These are phyloP conservation scores for Oedothorax gibbosus DNA, from an alignment of 1,140 invertebrate species.

Conservation along the genomic window DNA sequence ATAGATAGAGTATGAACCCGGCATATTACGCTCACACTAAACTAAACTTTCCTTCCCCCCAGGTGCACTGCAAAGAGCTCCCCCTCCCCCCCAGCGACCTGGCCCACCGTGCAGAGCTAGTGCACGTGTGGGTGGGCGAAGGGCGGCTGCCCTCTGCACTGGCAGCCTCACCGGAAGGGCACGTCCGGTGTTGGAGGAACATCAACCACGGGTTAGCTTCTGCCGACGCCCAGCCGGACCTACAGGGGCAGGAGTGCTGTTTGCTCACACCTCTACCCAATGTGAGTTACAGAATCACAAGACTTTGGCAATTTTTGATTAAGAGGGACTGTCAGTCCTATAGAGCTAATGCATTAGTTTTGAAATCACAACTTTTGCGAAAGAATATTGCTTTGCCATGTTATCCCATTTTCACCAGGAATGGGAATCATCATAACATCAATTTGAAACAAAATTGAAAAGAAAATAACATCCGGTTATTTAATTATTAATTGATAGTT, in stretches of 20 bases:
- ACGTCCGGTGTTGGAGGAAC: conserved; percentile 89
- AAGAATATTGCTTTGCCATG: too few relatives aligned
- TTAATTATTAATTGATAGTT: too few relatives aligned
- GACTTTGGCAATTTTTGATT: too few relatives aligned
- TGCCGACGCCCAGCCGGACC: conserved; percentile 79
- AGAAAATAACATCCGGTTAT: too few relatives aligned
- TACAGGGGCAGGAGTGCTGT: conserved; percentile 84
- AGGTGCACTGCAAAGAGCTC: conserved; percentile 79
- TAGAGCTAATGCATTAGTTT: too few relatives aligned
- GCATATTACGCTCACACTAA: too few relatives aligned
- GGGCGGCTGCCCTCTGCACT: conserved; percentile 85
- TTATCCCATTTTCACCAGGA: too few relatives aligned
- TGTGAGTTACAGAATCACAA: not conserved
- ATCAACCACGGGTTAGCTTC: conserved; percentile 88
- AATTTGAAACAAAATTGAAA: too few relatives aligned
- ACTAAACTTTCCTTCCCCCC: not conserved
- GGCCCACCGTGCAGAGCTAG: conserved; percentile 89
- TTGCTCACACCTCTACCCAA: conserved; percentile 70
- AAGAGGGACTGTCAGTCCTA: too few relatives aligned
- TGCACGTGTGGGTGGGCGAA: conserved; percentile 80
- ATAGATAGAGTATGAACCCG: too few relatives aligned
- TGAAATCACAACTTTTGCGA: too few relatives aligned
- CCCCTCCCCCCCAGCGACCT: conserved; percentile 90
- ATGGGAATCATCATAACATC: too few relatives aligned
- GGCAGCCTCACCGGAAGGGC: conserved; percentile 93